These are phyloP conservation scores for Drosophila tanythrix DNA, from an alignment of 2,888 invertebrate species.

Conservation along the genomic window DNA sequence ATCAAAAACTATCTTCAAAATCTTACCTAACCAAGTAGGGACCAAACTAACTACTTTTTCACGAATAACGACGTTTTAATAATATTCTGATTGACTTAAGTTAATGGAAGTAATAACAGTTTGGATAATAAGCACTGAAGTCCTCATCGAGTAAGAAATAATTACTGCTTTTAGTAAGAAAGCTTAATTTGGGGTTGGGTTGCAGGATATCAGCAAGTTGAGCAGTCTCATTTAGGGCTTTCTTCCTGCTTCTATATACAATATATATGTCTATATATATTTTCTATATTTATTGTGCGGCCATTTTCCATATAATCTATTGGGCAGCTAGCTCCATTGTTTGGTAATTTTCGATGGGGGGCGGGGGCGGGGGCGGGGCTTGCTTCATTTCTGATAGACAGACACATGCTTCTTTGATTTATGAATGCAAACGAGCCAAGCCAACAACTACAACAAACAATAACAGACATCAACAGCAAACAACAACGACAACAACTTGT, in stretches of 20 bases:
- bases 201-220: background rate
- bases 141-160: background rate
- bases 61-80: too few relatives aligned
- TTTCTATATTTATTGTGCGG: slow-evolving; percentile 66
- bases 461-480: slow-evolving; percentile 14
- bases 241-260: background rate
- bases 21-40: background rate
- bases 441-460: slow-evolving; percentile 36
- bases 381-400: slow-evolving; percentile 67
- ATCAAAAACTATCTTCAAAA: background rate
- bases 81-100: too few relatives aligned
- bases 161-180: background rate
- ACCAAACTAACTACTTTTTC: background rate
- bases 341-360: slow-evolving; percentile 34
- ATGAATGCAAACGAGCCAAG: slow-evolving; percentile 76
- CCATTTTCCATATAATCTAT: slow-evolving; percentile 76
- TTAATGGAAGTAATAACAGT: too few relatives aligned
- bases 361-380: background rate
- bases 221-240: background rate
- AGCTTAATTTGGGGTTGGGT: background rate
- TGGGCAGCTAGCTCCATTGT: slow-evolving; percentile 62
- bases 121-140: background rate
- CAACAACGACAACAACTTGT: slow-evolving; percentile 33
- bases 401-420: slow-evolving; percentile 78
- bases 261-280: slow-evolving; percentile 24